A percentile compares a stretch with the other conserved stretches of the same genome.
Evolutionary conservation across 2,113 vertebrate genomes (phyloP).

Genomic region (Amphilophus citrinellus): DNA sequence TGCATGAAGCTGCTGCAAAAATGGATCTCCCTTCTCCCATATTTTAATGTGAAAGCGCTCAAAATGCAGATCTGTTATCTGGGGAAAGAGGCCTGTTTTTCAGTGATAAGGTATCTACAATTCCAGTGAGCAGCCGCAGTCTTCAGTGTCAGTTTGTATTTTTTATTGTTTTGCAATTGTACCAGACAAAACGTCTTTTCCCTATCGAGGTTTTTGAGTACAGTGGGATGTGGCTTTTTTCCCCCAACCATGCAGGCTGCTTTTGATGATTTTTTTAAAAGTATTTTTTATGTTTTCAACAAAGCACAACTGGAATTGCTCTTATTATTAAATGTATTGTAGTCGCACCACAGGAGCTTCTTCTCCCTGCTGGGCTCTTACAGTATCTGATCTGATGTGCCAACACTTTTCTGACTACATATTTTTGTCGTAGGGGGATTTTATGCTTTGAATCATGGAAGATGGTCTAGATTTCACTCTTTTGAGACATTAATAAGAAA

Average conservation of each 20-base stretch:
- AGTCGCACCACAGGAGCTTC: not conserved
- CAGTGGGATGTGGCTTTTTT: not conserved
- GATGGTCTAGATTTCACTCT: not conserved
- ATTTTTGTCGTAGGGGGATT: not conserved
- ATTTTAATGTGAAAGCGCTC: slow-evolving; percentile 23
- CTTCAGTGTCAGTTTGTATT: slow-evolving; percentile 15
- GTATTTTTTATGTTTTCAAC: not conserved
- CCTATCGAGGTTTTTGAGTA: not conserved
- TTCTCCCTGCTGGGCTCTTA: slow-evolving; percentile 2
- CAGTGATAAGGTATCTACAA: slow-evolving; percentile 25
- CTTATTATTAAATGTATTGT: slow-evolving; percentile 8
- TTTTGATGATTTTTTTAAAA: not conserved
- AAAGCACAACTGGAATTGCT: not conserved
- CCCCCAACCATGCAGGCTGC: not conserved
- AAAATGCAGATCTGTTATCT: slow-evolving; percentile 43
- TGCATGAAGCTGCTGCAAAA: slow-evolving; percentile 2
- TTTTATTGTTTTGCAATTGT: slow-evolving; percentile 22
- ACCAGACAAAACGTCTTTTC: not conserved
- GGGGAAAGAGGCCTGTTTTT: slow-evolving; percentile 38
- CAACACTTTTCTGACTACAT: not conserved
- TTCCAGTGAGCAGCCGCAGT: slow-evolving; percentile 17
- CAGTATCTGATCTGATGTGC: slow-evolving; percentile 10
- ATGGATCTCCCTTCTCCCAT: slow-evolving; percentile 13
- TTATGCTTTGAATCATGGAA: slow-evolving; percentile 1
- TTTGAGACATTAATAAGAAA: slow-evolving; percentile 8